Evolutionary conservation across 1,140 invertebrate genomes (phyloP).

Genomic region (Cyclargus thomasi): DNA sequence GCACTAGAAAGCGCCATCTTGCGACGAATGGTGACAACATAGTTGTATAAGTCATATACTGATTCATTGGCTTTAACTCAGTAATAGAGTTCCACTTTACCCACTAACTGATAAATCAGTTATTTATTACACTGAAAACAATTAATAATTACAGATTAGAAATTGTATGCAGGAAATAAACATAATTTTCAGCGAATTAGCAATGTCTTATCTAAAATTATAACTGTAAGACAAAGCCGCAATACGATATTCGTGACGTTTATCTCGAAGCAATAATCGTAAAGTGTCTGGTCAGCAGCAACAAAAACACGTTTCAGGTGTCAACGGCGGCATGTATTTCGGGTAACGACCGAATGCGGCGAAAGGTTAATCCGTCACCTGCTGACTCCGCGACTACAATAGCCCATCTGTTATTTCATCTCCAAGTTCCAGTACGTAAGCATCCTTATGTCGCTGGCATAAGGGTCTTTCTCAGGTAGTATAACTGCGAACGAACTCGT

Average conservation of each 20-base stretch:
- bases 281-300: conserved; percentile 31
- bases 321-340: conserved; percentile 48
- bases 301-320: conserved; percentile 37
- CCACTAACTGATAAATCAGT: not conserved
- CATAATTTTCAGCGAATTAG: too few species aligned
- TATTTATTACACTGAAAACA: not conserved
- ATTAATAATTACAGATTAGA: not conserved
- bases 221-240: not conserved
- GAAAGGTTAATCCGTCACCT: conserved; percentile 66
- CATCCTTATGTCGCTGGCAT: not conserved
- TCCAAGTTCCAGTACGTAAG: not conserved
- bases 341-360: conserved; percentile 52
- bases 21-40: not conserved
- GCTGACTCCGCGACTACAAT: conserved; percentile 37
- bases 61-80: too few species aligned
- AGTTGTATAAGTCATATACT: too few species aligned
- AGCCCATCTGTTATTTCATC: conserved; percentile 22
- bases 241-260: not conserved
- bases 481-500: not conserved
- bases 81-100: too few species aligned
- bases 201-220: not conserved
- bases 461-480: not conserved
- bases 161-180: too few species aligned
- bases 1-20: not conserved
- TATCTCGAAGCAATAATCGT: too few species aligned